Percentiles rank a stretch among this genome's conserved stretches.
Conservation (phyloP, 53 echinoderm and acorn worm species). For the Holothuria scabra region DNA sequence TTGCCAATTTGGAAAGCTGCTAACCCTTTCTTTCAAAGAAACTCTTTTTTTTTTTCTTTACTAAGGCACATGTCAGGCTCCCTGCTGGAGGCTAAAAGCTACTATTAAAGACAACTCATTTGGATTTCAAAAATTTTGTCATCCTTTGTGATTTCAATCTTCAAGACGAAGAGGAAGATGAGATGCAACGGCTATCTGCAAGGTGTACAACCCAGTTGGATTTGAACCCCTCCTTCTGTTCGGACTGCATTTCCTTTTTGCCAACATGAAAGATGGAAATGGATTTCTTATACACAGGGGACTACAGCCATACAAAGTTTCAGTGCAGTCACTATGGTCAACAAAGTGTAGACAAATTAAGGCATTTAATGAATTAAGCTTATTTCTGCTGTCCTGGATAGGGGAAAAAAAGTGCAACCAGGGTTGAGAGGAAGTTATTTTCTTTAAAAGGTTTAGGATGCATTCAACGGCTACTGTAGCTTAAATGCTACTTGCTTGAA, state of each 20-base stretch:
- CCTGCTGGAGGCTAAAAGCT: conserved; percentile 44
- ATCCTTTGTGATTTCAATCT: conserved; percentile 27
- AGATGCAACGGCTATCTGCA: neutral
- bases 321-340: neutral
- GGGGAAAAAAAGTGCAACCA: too few species aligned
- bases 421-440: too few species aligned
- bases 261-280: conserved; percentile 17
- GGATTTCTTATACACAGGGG: conserved; percentile 8
- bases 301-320: conserved; percentile 1
- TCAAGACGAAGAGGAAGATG: neutral
- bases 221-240: too few species aligned
- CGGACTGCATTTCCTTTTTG: neutral
- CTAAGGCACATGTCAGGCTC: conserved; percentile 34
- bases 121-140: conserved; percentile 3
- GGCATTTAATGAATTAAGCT: too few species aligned
- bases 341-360: too few species aligned
- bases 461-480: too few species aligned
- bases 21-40: conserved; percentile 4
- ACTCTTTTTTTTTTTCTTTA: too few species aligned
- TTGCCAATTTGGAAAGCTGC: neutral
- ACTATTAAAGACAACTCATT: conserved; percentile 7
- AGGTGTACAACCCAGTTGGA: too few species aligned
- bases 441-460: too few species aligned
- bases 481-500: too few species aligned
- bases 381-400: too few species aligned